These are phyloP conservation scores for Scolanthus callimorphus DNA, from an alignment of 92 coral and sea anemone species.

Conservation along the genomic window DNA sequence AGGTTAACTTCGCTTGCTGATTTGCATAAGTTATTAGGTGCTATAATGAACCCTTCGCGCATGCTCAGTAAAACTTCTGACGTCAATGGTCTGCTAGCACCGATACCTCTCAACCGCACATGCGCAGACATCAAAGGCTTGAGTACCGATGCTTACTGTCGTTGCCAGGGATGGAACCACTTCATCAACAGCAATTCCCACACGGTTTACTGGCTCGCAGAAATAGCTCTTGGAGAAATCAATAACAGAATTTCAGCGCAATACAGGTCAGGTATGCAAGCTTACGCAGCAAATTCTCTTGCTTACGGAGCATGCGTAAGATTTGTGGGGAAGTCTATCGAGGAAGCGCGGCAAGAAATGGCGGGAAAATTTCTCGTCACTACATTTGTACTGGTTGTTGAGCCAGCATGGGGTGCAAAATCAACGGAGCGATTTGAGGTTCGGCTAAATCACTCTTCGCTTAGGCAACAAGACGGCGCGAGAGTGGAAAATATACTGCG, in stretches of 20 bases:
- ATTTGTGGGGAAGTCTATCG: constrained; percentile 63
- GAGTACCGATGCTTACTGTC: constrained; percentile 71
- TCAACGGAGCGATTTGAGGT: constrained; percentile 82
- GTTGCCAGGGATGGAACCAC: constrained; percentile 83
- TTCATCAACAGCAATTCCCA: constrained; percentile 39
- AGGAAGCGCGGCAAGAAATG: constrained; percentile 65
- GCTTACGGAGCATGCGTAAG: constrained; percentile 94
- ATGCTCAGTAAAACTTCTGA: background rate
- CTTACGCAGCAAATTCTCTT: background rate
- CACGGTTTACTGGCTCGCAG: constrained; percentile 77
- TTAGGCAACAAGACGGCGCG: constrained; percentile 48
- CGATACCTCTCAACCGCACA: constrained; percentile 79
- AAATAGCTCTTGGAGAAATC: constrained; percentile 79
- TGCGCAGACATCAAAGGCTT: constrained; percentile 78
- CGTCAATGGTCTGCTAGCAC: constrained; percentile 60
- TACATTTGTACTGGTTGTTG: constrained; percentile 63
- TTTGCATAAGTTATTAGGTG: constrained; percentile 52
- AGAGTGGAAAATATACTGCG: constrained; percentile 56
- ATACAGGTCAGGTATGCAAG: constrained; percentile 23
- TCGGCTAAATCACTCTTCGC: constrained; percentile 56
- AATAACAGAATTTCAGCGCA: constrained; percentile 80
- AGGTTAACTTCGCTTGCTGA: constrained; percentile 67
- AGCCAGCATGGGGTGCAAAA: constrained; percentile 71
- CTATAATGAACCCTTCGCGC: constrained; percentile 23
- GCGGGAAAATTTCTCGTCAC: constrained; percentile 54